Conservation (phyloP, 37 sponge, comb jelly and placozoan genomes). For the Theonella swinhoei region DNA sequence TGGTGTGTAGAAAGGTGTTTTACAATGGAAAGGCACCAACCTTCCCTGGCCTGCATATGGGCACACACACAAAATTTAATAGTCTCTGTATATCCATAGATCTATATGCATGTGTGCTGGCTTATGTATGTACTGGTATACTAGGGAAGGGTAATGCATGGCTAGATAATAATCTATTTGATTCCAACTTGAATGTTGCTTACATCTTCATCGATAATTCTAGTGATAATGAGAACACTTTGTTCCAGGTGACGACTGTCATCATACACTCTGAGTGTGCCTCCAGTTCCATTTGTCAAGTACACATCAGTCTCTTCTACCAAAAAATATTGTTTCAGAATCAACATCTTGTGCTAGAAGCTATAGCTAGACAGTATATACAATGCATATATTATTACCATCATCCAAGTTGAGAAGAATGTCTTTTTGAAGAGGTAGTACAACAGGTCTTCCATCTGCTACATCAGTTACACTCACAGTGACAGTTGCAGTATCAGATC, state of each 20-base stretch:
- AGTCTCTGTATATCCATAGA: too few species aligned
- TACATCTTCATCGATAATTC: too few species aligned
- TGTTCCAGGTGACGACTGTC: background rate
- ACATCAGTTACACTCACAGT: conserved; percentile 42
- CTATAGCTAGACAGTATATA: background rate
- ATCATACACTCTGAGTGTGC: background rate
- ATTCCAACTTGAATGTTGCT: too few species aligned
- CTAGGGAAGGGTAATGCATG: too few species aligned
- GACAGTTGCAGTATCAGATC: conserved; percentile 26
- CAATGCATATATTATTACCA: conserved; percentile 3
- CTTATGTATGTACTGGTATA: too few species aligned
- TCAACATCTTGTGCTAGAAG: too few species aligned
- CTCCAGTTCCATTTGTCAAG: background rate
- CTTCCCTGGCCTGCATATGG: too few species aligned
- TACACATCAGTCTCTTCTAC: background rate
- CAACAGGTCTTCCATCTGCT: conserved; percentile 61
- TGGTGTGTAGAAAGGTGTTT: background rate
- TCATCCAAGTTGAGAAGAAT: conserved; percentile 37
- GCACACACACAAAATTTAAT: too few species aligned
- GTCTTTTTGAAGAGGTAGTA: conserved; percentile 16
- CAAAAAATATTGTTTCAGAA: background rate
- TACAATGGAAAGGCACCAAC: too few species aligned
- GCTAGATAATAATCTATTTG: background rate
- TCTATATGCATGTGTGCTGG: too few species aligned
- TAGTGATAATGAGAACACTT: too few species aligned